These are phyloP conservation scores for Drosophila bipectinata DNA, from an alignment of 1,140 invertebrate genomes.

Conservation along the genomic window DNA sequence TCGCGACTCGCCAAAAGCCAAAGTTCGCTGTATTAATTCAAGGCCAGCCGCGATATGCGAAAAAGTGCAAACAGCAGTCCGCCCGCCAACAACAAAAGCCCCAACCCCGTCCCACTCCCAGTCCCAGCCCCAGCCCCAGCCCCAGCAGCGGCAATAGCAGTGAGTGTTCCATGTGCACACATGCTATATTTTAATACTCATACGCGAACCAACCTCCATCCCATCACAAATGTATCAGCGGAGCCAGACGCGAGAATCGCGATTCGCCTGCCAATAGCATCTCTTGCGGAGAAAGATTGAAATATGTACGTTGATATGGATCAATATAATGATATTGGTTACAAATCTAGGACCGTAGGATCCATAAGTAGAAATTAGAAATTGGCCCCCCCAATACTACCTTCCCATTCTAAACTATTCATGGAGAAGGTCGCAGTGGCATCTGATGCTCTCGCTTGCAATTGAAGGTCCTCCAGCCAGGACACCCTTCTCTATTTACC, in stretches of 20 bases:
- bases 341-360: too few species aligned
- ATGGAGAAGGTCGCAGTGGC: neutral
- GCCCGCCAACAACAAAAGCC: slow-evolving; percentile 1
- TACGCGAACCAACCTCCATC: slow-evolving; percentile 3
- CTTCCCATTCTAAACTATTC: neutral
- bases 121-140: slow-evolving; percentile 18
- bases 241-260: slow-evolving; percentile 15
- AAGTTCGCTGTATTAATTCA: slow-evolving; percentile 82
- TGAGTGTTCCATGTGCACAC: slow-evolving; percentile 32
- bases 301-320: too few species aligned
- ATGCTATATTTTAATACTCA: slow-evolving; percentile 7
- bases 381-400: too few species aligned
- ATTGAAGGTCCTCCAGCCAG: neutral
- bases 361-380: too few species aligned
- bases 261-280: slow-evolving; percentile 10
- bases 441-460: neutral
- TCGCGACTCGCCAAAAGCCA: slow-evolving; percentile 64
- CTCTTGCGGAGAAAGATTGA: neutral
- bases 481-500: neutral
- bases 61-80: slow-evolving; percentile 38
- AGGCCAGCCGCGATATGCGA: slow-evolving; percentile 75
- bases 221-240: slow-evolving; percentile 10
- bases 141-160: slow-evolving; percentile 26
- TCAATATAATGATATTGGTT: too few species aligned
- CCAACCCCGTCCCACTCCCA: slow-evolving; percentile 6